Evolutionary conservation across 2,113 vertebrate species (phyloP).

Genomic region (Lagenorhynchus albirostris): DNA sequence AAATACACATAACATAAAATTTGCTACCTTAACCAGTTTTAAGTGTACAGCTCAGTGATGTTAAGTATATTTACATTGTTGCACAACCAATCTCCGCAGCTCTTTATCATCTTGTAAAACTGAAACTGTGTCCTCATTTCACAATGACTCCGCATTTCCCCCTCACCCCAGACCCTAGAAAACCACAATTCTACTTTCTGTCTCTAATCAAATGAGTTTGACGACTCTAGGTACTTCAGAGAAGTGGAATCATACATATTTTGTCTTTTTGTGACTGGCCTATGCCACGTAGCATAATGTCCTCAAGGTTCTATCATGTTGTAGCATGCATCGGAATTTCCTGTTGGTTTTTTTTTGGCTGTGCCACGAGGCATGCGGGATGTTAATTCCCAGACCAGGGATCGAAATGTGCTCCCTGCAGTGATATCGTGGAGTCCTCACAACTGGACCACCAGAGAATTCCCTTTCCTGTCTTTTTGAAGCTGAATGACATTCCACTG

Average conservation of each 20-base stretch:
- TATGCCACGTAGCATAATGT: not conserved
- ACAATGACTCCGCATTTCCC: not conserved
- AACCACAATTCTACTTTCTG: not conserved
- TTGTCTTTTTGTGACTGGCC: not conserved
- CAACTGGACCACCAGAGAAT: not conserved
- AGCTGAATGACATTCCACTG: not conserved
- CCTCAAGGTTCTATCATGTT: not conserved
- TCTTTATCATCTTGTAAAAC: not conserved
- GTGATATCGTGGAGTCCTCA: not conserved
- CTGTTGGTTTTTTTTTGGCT: too few relatives aligned
- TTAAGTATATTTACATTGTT: not conserved
- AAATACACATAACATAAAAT: not conserved
- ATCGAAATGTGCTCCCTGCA: not conserved
- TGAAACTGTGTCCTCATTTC: not conserved
- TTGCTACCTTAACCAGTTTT: not conserved
- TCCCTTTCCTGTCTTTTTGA: not conserved
- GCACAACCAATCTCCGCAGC: not conserved
- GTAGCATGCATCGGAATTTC: not conserved
- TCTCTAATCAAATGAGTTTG: not conserved
- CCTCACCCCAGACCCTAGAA: not conserved
- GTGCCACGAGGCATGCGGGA: rapidly evolving
- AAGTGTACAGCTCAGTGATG: not conserved
- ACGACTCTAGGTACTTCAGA: not conserved
- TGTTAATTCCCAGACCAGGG: not conserved
- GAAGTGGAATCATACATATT: not conserved